phyloP scores from a whole-genome alignment of 2,888 invertebrate species.

The Thumatha senex region DNA sequence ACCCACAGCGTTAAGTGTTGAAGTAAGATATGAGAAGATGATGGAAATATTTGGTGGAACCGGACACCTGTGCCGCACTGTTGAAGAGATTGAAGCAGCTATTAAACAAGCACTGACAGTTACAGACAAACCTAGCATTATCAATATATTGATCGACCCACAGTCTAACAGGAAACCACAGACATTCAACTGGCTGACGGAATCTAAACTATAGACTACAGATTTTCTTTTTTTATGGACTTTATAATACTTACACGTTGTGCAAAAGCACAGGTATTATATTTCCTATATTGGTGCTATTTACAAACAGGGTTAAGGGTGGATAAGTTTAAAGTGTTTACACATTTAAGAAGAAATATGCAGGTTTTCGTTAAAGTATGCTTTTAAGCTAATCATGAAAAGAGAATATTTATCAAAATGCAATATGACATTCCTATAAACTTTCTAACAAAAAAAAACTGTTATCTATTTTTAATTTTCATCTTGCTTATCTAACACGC shows the following conservation, averaged over 20 bases:
- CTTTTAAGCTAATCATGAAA: too few relatives aligned
- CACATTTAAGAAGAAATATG: too few relatives aligned
- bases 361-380: too few relatives aligned
- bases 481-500: too few relatives aligned
- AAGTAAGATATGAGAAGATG: conserved; percentile 95
- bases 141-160: conserved; percentile 95
- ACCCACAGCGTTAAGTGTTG: conserved; percentile 90
- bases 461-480: too few relatives aligned
- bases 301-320: not conserved
- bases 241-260: not conserved
- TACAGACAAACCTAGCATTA: conserved; percentile 91
- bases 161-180: conserved; percentile 95
- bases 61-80: conserved; percentile 91
- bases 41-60: conserved; percentile 92
- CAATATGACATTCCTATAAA: too few relatives aligned
- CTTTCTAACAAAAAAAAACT: too few relatives aligned
- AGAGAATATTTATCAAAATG: too few relatives aligned
- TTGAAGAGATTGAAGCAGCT: conserved; percentile 89
- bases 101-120: conserved; percentile 86
- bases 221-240: not conserved
- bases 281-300: conserved; percentile 2
- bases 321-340: not conserved
- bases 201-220: conserved; percentile 90
- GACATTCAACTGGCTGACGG: conserved; percentile 95
- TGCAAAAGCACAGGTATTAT: not conserved